Evolutionary conservation across 2,888 invertebrate genomes (phyloP), one percentile per base, ranked within the genome.

Genomic region (Lithophane ornitopus): DNA sequence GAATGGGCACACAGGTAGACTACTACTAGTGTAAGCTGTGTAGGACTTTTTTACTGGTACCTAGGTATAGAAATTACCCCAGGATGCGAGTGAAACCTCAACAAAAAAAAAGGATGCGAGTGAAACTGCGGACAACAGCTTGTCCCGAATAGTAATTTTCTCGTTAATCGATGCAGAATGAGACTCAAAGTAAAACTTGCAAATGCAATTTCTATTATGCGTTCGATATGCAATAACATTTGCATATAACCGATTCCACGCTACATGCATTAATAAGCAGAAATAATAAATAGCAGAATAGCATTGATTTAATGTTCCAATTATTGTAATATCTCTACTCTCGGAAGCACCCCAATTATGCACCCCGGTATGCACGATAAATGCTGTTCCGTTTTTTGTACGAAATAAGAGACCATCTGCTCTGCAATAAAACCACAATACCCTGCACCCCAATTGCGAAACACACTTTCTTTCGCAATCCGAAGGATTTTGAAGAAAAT

Each of bases 121-220:
- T 28, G 19, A 68, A 78, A 28, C 41, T 41, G 1, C 19, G 2
- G 7, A 12, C 16, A 34, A 22, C 6, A 14, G n/a, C 41, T 44
- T 34, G 26, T 44, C 7, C 26, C 11, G 34, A 34, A 34, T 14
- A 66, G 70, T 49, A 39, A 54, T 59, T 72, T 72, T 70, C 26
- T 66, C 61, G 71, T 58, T 75, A 72, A 72, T 63, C 41, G 19
- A 63, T 72, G 69, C 72, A 49, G 62, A 66, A 11, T 67, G 58
- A 71, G 26, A 63, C 84, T 76, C 71, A 76, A 41, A 84, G 54
- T 62, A 63, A 80, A 62, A 76, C 63, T 71, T 62, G 61, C 71
- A 76, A 71, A 76, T 83, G 70, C 46, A 44, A 34, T 34, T 34
- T 61, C 70, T 56, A 75, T 66, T 62, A 69, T 69, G 28, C 80